Percentiles rank a stretch among this genome's conserved stretches.
These are phyloP conservation scores for Elysia chlorotica DNA, from an alignment of 1,140 invertebrate genomes.

Conservation along the genomic window DNA sequence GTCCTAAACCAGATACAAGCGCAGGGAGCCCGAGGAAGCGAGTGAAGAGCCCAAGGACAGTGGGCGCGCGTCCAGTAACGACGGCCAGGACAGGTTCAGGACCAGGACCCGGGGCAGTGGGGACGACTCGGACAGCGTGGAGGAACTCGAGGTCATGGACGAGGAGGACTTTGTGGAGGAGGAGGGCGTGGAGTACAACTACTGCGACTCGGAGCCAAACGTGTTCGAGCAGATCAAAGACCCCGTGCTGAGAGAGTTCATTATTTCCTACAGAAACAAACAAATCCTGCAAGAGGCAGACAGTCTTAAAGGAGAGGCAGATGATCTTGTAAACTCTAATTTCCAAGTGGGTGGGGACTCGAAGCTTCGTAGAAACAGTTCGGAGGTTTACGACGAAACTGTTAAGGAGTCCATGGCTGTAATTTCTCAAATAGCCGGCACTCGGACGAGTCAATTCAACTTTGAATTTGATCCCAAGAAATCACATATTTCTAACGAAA, in stretches of 20 bases:
- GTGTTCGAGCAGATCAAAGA: conserved; percentile 7
- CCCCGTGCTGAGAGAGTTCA: conserved; percentile 10
- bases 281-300: background rate
- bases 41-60: conserved; percentile 28
- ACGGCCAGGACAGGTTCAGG: conserved; percentile 17
- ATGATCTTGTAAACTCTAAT: background rate
- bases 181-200: background rate
- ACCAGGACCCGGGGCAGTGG: too few relatives aligned
- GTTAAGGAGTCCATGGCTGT: too few relatives aligned
- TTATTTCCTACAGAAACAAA: conserved; percentile 8
- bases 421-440: too few relatives aligned
- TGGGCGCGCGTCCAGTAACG: conserved; percentile 31
- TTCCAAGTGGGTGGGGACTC: too few relatives aligned
- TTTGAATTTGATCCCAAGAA: too few relatives aligned
- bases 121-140: too few relatives aligned
- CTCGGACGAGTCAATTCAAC: too few relatives aligned
- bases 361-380: background rate
- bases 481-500: background rate
- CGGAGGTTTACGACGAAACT: background rate
- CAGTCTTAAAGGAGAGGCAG: background rate
- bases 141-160: background rate
- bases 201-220: background rate
- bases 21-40: background rate
- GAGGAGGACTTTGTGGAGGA: background rate
- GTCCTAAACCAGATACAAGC: too few relatives aligned